Base-by-base conservation (phyloP, 2,888 invertebrate genomes). In the Eudemis profundana region DNA sequence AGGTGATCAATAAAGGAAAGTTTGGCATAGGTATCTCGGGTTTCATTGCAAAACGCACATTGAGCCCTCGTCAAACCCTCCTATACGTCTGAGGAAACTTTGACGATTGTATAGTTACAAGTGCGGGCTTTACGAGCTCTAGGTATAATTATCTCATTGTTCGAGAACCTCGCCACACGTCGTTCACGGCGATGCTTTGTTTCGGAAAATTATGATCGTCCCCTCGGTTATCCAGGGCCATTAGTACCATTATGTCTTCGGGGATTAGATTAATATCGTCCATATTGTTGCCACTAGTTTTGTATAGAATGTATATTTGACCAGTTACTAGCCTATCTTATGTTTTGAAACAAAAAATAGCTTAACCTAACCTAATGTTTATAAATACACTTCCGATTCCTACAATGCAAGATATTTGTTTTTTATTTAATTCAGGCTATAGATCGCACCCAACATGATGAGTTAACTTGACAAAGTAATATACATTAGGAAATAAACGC, bases 141-240 rank as follows among this genome's bases (percentile, higher is more conserved):
- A 80, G 81, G 84, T 86, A 85, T 88, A 85, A 87, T 87, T 87
- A 86, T 85, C 85, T 86, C 85, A 87, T 89, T 89, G 89, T 89
- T 86, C 78, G 67, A 69, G 81, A 78, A 82, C 77, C 82, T 84
- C 81, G 76, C 79, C 85, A 82, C 82, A 82, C 83, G 82, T 81
- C 82, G 81, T 85, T 84, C 83, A 79, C 76, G 78, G 74, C 70
- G 70, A 74, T 74, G 84, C 85, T 84, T 90, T 90, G 89, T 89
- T 86, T 82, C 66, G 72, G 73, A 76, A 83, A 88, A 85, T 90
- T 89, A 89, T 87, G 89, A 85, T 86, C 83, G 83, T 82, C 83
- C 84, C 82, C 79, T 78, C 76, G 75, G 83, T 85, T 87, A 87
- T 86, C 82, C 84, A 76, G 71, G 68, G 76, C 82, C 85, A 85